Conservation (phyloP, 2,797 vertebrate species). For the Dipus sagitta region DNA sequence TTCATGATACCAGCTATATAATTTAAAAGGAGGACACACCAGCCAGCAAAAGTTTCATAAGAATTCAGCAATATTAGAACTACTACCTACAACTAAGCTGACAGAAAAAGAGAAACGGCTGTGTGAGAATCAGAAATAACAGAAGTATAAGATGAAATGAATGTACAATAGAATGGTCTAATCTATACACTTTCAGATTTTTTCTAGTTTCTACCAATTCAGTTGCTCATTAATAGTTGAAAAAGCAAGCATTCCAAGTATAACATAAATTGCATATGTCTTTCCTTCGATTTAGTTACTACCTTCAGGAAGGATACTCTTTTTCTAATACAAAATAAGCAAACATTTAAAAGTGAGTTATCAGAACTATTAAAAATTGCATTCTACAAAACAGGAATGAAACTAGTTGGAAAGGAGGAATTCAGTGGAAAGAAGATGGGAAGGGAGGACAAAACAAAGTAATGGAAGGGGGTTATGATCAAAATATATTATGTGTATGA, state of each 20-base stretch:
- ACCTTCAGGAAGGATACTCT: not conserved
- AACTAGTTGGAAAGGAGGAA: too few species aligned
- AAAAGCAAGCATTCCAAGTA: constrained; percentile 17
- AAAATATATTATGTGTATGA: too few species aligned
- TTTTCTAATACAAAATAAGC: not conserved
- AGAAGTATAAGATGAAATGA: not conserved
- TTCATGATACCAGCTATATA: not conserved
- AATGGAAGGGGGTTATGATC: too few species aligned
- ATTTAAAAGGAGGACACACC: not conserved
- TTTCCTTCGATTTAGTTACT: constrained; percentile 1
- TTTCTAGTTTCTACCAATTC: constrained; percentile 25
- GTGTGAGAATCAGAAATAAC: not conserved
- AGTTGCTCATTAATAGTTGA: not conserved
- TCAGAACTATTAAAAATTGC: not conserved
- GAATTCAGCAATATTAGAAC: not conserved
- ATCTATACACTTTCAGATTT: constrained; percentile 35
- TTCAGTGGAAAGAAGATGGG: too few species aligned
- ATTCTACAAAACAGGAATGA: not conserved
- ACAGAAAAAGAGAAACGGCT: not conserved
- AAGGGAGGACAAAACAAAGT: too few species aligned
- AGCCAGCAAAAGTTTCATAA: not conserved
- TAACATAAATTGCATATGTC: not conserved
- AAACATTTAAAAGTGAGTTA: constrained; percentile 8
- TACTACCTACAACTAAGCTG: not conserved
- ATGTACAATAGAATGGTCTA: not conserved